Conservation (phyloP, 2,113 vertebrate species). For the Prochilodus magdalenae region DNA sequence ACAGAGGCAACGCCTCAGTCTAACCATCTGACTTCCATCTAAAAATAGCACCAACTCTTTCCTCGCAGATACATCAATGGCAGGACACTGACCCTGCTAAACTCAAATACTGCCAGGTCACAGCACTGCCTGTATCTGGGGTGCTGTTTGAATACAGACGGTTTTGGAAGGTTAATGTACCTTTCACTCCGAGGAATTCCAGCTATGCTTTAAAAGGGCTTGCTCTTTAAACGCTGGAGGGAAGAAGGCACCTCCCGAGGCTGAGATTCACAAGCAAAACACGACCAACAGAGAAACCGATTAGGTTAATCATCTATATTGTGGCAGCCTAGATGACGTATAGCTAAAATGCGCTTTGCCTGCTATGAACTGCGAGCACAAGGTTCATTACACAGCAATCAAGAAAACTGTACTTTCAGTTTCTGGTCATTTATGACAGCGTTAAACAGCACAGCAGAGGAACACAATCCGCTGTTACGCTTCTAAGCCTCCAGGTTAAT, state of each 20-base stretch:
- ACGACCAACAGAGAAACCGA: too few species aligned
- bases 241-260: not conserved
- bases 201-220: constrained; percentile 28
- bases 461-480: not conserved
- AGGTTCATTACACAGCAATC: too few species aligned
- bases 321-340: not conserved
- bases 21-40: not conserved
- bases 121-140: not conserved
- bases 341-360: too few species aligned
- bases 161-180: constrained; percentile 35
- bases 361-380: too few species aligned
- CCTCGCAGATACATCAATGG: not conserved
- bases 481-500: not conserved
- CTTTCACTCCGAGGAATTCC: constrained; percentile 60
- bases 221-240: not conserved
- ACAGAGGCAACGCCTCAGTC: not conserved
- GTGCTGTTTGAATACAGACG: constrained; percentile 25
- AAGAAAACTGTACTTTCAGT: not conserved
- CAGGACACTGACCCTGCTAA: not conserved
- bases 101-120: not conserved
- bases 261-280: not conserved
- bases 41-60: not conserved
- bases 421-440: too few species aligned
- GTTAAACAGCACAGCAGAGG: too few species aligned
- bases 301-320: not conserved